Conservation (phyloP, 2,797 vertebrate genomes). For the Echeneis naucrates region DNA sequence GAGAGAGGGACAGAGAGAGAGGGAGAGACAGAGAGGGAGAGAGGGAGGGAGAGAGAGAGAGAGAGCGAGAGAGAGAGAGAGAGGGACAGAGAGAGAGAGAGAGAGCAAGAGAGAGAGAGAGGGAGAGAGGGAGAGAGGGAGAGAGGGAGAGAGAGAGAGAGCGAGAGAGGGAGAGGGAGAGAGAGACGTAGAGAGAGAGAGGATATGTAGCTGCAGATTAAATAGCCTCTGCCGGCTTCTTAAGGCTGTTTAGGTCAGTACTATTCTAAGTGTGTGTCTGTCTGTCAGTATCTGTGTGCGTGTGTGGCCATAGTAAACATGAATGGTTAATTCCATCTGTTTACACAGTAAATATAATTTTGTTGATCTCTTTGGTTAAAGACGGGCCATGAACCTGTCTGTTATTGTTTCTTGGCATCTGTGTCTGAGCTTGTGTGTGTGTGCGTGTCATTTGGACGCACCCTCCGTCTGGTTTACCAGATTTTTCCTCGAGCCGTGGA, state of each 20-base stretch:
- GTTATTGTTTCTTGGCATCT: constrained; percentile 36
- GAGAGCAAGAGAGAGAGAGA: too few species aligned
- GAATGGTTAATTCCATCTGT: constrained; percentile 39
- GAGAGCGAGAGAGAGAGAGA: constrained; percentile 41
- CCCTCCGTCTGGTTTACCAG: constrained; percentile 31
- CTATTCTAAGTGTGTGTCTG: constrained; percentile 34
- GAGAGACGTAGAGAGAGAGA: too few species aligned
- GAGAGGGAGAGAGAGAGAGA: too few species aligned
- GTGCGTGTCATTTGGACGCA: constrained; percentile 39
- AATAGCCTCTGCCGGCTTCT: constrained; percentile 50
- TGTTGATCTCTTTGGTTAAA: constrained; percentile 24
- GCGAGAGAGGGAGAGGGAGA: too few species aligned
- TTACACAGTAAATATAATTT: constrained; percentile 32
- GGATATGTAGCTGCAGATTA: constrained; percentile 40
- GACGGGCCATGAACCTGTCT: constrained; percentile 24
- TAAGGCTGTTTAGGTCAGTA: constrained; percentile 42
- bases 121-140: constrained; percentile 42
- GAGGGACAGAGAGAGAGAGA: too few species aligned
- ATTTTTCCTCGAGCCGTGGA: constrained; percentile 15
- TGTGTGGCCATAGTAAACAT: constrained; percentile 13
- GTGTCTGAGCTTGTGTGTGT: constrained; percentile 4
- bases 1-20: too few species aligned
- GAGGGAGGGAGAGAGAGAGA: too few species aligned
- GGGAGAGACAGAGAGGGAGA: too few species aligned
- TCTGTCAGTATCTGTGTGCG: constrained; percentile 12